Evolutionary conservation across 2,888 invertebrate genomes (phyloP).

Genomic region (Leptinotarsa tumamoca): DNA sequence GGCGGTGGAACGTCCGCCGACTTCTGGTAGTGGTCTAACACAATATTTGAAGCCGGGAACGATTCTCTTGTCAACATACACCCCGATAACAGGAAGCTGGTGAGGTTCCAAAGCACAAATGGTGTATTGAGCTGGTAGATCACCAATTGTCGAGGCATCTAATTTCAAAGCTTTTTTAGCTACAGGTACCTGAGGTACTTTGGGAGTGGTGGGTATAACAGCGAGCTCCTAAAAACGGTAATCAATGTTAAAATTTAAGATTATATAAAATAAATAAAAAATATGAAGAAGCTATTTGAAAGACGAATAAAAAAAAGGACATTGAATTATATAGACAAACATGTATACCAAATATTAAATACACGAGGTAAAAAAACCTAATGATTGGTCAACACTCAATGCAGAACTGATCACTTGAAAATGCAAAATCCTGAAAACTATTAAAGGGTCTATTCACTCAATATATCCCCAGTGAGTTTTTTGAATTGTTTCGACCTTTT

Average conservation of each 20-base stretch:
- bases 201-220: slow-evolving; percentile 20
- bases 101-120: slow-evolving; percentile 73
- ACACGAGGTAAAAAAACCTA: too few species aligned
- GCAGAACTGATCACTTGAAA: too few species aligned
- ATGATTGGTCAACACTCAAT: too few species aligned
- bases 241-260: background rate
- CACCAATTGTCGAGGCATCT: slow-evolving; percentile 73
- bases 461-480: too few species aligned
- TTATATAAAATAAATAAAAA: background rate
- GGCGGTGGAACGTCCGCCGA: slow-evolving; percentile 51
- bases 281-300: too few species aligned
- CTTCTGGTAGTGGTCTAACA: slow-evolving; percentile 75
- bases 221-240: slow-evolving; percentile 42
- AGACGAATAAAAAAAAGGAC: too few species aligned
- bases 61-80: slow-evolving; percentile 79
- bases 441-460: too few species aligned
- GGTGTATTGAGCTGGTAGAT: slow-evolving; percentile 75
- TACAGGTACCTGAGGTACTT: slow-evolving; percentile 22
- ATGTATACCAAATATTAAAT: too few species aligned
- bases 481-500: too few species aligned
- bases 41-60: slow-evolving; percentile 81
- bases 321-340: too few species aligned
- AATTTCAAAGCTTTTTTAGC: slow-evolving; percentile 58
- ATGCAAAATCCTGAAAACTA: too few species aligned
- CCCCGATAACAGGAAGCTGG: slow-evolving; percentile 78